Base-by-base conservation (phyloP, 2,113 vertebrate genomes). In the Dicaeum eximium region DNA sequence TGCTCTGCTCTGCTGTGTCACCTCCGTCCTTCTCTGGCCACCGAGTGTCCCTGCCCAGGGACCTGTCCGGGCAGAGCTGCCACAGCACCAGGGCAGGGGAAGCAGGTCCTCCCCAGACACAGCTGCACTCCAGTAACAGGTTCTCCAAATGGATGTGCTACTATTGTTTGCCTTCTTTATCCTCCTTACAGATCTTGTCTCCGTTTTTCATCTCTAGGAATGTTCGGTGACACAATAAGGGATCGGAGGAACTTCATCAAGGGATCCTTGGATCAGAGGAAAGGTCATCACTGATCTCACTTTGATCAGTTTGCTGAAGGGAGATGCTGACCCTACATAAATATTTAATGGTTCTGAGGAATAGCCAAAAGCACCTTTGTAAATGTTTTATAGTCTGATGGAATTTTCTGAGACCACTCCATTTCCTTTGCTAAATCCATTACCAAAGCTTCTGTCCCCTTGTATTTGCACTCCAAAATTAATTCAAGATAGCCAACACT, bases 21-120 rank as follows among this genome's bases (percentile, higher is more conserved):
- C 17, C 40, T 6, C 47, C 14, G 45, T 3, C 31, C 28, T 20
- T 3, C 31, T 11, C 51, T 12, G 64, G 65, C 15, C 64, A 3
- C 33, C 5, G 45, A 16, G 10, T 14, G 38, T 35, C 53, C 50
- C 18, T 28, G 21, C 7, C 38, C 4, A 38, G 44, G 48, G 23
- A 13, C 37, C 19, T 4, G 2, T 57, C 66, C 7, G 17, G 0
- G 3, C 48, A 6, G 5, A 77, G 50, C 37, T n/a, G 56, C 45
- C 20, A 0, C 3, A 1, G 1, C 0, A 10, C 14, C 33, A 2
- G 6, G 0, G 44, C 44, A 6, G 11, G 3, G 17, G 27, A 5
- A 69, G 67, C 62, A 18, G 38, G 3, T 24, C 38, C 20, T 82
- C 8, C 44, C 54, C 38, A 14, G 42, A 4, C 44, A 14, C 28